phyloP scores from a whole-genome alignment of 2,797 vertebrate species.

The Pseudomugil gertrudae region DNA sequence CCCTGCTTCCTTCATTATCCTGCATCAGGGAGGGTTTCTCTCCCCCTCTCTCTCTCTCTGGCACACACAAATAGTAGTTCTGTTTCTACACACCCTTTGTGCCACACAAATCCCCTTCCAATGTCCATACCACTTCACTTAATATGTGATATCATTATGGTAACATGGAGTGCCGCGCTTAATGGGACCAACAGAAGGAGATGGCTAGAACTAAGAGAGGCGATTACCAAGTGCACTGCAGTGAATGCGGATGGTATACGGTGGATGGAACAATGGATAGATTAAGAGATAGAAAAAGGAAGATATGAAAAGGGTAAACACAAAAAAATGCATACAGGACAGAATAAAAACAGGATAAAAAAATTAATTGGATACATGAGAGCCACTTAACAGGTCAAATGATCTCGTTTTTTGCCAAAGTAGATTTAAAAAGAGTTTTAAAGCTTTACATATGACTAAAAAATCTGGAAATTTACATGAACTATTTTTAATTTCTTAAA shows the following conservation, averaged over 20 bases:
- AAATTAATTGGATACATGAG: slow-evolving; percentile 13
- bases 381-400: not conserved
- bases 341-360: not conserved
- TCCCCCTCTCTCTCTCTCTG: slow-evolving; percentile 7
- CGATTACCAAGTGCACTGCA: slow-evolving; percentile 49
- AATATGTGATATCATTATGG: slow-evolving; percentile 78
- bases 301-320: slow-evolving; percentile 21
- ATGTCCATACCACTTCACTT: slow-evolving; percentile 65
- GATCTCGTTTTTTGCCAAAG: not conserved
- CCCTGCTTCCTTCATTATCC: slow-evolving; percentile 77
- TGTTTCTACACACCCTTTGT: slow-evolving; percentile 18
- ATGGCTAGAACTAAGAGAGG: slow-evolving; percentile 39
- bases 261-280: slow-evolving; percentile 19
- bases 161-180: slow-evolving; percentile 57
- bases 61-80: slow-evolving; percentile 46
- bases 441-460: not conserved
- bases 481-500: not conserved
- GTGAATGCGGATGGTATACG: slow-evolving; percentile 9
- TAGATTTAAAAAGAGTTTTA: not conserved
- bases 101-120: slow-evolving; percentile 22
- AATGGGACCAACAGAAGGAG: slow-evolving; percentile 71
- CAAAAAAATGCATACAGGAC: slow-evolving; percentile 6
- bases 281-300: slow-evolving; percentile 37
- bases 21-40: slow-evolving; percentile 69
- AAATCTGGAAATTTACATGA: not conserved